Base-by-base conservation (phyloP, 2,797 vertebrate genomes). In the Notolepis coatsorum region DNA sequence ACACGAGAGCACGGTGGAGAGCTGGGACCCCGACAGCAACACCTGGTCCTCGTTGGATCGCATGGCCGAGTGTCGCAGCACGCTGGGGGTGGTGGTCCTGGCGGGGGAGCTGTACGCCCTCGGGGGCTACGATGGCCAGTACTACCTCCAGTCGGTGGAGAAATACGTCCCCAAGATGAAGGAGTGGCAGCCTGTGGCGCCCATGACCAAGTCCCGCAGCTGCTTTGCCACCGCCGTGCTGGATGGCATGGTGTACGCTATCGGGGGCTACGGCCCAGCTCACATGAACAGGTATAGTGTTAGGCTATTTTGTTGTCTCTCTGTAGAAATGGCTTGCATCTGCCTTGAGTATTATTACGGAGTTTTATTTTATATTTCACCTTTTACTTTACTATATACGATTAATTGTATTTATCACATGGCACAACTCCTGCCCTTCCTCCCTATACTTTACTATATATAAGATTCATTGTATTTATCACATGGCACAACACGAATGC, bases 221-320 rank as follows among this genome's bases (percentile, higher is more conserved):
- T 99, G 98, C 81, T 99, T 99, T 51, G 95, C 97, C 5, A 96
- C 96, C 0, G 96, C 96, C 0, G 96, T 97, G 42, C 81, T 99
- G 73, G 97, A 99, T 2, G 96, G 96, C n/a, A 99, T 98, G 96
- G 93, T 99, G 49, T 99, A 99, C 0, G 97, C 98, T 73, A 97
- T 99, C 2, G 98, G 97, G 15, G 98, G 97, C 0, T 99, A 99
- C 0, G 97, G 98, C 0, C 97, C 97, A 1, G 97, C 97, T 2
- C 98, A 99, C 52, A 98, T 98, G 97, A 96, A 98, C 94, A 99
- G 97, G 97, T 98, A 89, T 0, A 60, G 1, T 3, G 12, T 55
- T 23, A 3, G 23, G 5, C 20, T 35, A 1, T 30, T 18, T 21
- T 15, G 10, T 30, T 23, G 17, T 23, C 18, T 18, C 12, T 4